Evolutionary conservation across 1,140 invertebrate species (phyloP), one percentile per base, ranked within the genome.

Genomic region (Trichonephila clavipes): DNA sequence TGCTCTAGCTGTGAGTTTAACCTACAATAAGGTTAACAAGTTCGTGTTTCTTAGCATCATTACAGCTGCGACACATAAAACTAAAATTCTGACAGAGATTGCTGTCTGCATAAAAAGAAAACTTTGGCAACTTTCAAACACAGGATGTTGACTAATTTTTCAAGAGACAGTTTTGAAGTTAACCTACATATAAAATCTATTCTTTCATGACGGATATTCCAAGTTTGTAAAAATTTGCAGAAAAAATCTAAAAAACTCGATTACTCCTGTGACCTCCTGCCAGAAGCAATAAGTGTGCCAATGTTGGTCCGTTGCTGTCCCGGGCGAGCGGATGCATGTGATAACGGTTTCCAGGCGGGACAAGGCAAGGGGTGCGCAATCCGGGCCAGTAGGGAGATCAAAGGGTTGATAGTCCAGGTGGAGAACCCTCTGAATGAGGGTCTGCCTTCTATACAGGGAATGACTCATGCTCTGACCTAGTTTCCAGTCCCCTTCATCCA

Each of bases 371-470:
- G 61, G 62, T 86, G n/a, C 82, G 21, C 28, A 85, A 92, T 86
- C 77, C 77, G 82, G 90, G 90, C 90, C 90, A 92, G 82, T 92
- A 92, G 89, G 72, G 61, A 83, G 77, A 85, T 69, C 40, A 82
- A 86, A 92, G 90, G 90, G 81, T 82, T 92, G 90, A 92, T 66
- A 86, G 61, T 86, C 90, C 90, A 92, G 90, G 90, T 92, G 90
- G 90, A 44, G 28, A 28, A 51, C 69, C 44, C 44, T 10, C 77
- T 44, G 51, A 86, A 92, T 86, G 82, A 81, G 89, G 69, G 58
- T 86, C 7, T 85, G 83, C 34, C 14, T 28, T 40, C 77, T 72
- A 61, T 59, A 90, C 81, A 81, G 51, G 62, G 82, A 69, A 69
- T 86, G 90, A 86, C 69, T 92, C 61, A 92, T 92, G 14, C 28